A percentile compares a stretch with the other conserved stretches of the same genome.
These are phyloP conservation scores for Dicrurus megarhynchus DNA, from an alignment of 2,113 vertebrate genomes.

Conservation along the genomic window DNA sequence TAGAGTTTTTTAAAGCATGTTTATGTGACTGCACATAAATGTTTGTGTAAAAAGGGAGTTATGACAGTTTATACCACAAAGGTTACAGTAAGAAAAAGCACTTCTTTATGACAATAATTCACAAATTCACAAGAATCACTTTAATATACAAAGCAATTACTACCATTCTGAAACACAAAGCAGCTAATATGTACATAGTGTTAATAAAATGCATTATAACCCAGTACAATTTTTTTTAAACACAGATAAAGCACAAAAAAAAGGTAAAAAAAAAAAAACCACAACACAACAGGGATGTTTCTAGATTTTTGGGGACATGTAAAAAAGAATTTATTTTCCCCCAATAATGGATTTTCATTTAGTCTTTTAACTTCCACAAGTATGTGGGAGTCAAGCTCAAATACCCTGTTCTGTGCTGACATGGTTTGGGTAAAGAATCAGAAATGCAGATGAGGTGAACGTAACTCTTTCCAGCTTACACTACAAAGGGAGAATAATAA, in stretches of 20 bases:
- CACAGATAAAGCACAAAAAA: slow-evolving; percentile 73
- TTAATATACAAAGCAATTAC: slow-evolving; percentile 84
- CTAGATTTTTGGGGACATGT: slow-evolving; percentile 52
- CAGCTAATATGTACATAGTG: slow-evolving; percentile 83
- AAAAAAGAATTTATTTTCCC: slow-evolving; percentile 57
- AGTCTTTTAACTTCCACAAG: slow-evolving; percentile 65
- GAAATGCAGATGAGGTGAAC: slow-evolving; percentile 49
- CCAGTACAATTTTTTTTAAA: slow-evolving; percentile 69
- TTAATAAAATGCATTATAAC: slow-evolving; percentile 82
- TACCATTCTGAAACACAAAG: slow-evolving; percentile 83
- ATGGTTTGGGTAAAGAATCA: slow-evolving; percentile 59
- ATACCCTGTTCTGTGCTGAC: slow-evolving; percentile 78
- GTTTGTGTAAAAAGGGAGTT: slow-evolving; percentile 82
- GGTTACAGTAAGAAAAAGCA: slow-evolving; percentile 84
- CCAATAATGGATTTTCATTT: slow-evolving; percentile 50
- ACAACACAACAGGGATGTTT: slow-evolving; percentile 67
- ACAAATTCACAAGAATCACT: slow-evolving; percentile 85
- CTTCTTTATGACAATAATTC: slow-evolving; percentile 80
- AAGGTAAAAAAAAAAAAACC: not conserved
- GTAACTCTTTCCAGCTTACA: slow-evolving; percentile 55
- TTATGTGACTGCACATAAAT: slow-evolving; percentile 83
- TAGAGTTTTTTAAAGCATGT: slow-evolving; percentile 79
- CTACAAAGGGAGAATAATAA: slow-evolving; percentile 38
- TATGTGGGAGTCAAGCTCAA: slow-evolving; percentile 58
- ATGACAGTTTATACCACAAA: slow-evolving; percentile 84